Base-by-base conservation (phyloP, 2,113 vertebrate species). In the Aspidoscelis tigris region DNA sequence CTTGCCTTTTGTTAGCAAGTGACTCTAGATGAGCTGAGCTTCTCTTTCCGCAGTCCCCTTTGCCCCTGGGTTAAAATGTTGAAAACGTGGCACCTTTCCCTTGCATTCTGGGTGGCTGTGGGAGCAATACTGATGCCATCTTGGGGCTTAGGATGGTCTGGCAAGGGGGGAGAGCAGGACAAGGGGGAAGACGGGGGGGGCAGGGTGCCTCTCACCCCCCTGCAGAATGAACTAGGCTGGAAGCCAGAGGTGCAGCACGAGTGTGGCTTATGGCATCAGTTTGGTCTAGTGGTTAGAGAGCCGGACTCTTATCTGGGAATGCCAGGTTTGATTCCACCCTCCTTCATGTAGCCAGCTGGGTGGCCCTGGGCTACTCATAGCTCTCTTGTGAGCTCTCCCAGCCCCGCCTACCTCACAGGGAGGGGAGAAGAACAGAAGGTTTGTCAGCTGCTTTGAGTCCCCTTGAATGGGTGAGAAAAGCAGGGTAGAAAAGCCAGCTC, bases 61-160 rank as follows among this genome's bases (percentile, higher is more conserved):
- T 84, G 85, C 84, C 85, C 88, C 84, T 84, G 84, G 78, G 0
- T 94, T 92, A 94, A 94, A 94, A 94, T 94, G 93, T 94, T 94
- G 93, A 93, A 93, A 94, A 93, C 89, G n/a, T 69, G n/a, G 83
- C 87, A 83, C 87, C 82, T 85, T 84, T 4, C 39, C 18, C 10
- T 65, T 7, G 41, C 14, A 89, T 90, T 78, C 88, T 72, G 73
- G 78, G 22, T 2, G 77, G 83, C 71, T 1, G 71, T 87, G 44
- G 87, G 88, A 92, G 88, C 91, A 88, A 89, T 90, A 92, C 88
- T 90, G 93, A 92, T 91, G 91, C 55, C 6, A 58, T 86, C 86
- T 64, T 12, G 66, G 20, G n/a, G 47, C 5, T 61, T 2, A 33
- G 82, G 66, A 64, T 55, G 11, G 76, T 33, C 58, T 77, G 80